These are phyloP conservation scores for Liasis olivaceus DNA, from an alignment of 2,797 vertebrate species.

Conservation along the genomic window DNA sequence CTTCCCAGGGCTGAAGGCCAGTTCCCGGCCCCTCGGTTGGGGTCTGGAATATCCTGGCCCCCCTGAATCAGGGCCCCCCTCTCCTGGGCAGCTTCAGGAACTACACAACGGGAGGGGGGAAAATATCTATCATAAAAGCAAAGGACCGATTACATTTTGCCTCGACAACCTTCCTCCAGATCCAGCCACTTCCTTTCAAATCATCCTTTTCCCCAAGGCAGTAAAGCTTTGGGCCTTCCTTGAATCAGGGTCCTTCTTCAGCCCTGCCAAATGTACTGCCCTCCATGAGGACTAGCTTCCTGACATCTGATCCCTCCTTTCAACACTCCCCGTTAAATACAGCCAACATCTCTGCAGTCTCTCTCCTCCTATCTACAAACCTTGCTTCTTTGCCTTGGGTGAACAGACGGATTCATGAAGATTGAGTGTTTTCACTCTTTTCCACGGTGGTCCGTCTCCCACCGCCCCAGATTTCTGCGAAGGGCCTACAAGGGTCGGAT, in stretches of 20 bases:
- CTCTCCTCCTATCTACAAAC: not conserved
- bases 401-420: no score
- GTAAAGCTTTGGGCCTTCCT: not conserved
- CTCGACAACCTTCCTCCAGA: no score
- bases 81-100: not conserved
- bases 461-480: not conserved
- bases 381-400: not conserved
- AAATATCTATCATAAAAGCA: no score
- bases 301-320: not conserved
- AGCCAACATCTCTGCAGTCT: no score
- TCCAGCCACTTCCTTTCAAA: no score
- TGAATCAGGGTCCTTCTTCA: not conserved
- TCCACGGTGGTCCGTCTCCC: not conserved
- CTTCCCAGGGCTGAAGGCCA: constrained; percentile 71
- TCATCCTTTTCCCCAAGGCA: not conserved
- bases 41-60: not conserved
- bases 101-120: not conserved
- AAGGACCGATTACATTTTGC: no score
- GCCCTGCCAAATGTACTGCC: no score
- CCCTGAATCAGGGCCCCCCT: not conserved
- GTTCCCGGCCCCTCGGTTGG: constrained; percentile 58
- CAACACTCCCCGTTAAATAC: no score
- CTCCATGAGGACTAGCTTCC: not conserved
- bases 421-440: fast-evolving
- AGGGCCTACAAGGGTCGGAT: not conserved